phyloP scores from a whole-genome alignment of 2,113 vertebrate genomes.

The Actenoides hombroni region DNA sequence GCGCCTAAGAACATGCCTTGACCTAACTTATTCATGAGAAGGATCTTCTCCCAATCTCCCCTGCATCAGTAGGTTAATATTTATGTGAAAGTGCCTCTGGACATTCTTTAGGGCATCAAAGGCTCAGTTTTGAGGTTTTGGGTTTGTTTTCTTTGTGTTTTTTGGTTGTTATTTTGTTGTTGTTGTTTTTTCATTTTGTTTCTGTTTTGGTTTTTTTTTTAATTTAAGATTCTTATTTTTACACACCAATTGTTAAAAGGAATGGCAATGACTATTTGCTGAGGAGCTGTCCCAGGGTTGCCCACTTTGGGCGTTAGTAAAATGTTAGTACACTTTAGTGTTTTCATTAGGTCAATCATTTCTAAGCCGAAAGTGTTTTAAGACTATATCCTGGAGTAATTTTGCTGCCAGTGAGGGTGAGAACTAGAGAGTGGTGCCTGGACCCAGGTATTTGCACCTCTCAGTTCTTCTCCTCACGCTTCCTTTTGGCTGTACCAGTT shows the following conservation, averaged over 20 bases:
- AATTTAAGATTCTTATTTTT: not conserved
- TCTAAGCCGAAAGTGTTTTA: not conserved
- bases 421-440: not conserved
- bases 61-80: not conserved
- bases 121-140: not conserved
- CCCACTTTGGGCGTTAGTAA: not conserved
- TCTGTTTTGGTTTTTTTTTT: not conserved
- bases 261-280: not conserved
- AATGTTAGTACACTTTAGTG: not conserved
- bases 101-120: not conserved
- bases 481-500: not conserved
- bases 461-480: not conserved
- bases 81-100: constrained; percentile 53
- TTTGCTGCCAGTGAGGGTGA: not conserved
- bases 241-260: not conserved
- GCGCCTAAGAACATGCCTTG: not conserved
- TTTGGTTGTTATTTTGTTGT: not conserved
- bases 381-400: not conserved
- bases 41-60: not conserved
- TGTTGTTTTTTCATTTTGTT: not conserved
- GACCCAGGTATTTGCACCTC: not conserved
- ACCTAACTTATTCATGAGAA: not conserved
- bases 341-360: not conserved
- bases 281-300: not conserved
- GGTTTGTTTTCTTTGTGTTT: not conserved